A percentile compares a stretch with the other conserved stretches of the same genome.
These are phyloP conservation scores for Oscheius sp. DNA, from an alignment of 2,888 invertebrate species.

Conservation along the genomic window DNA sequence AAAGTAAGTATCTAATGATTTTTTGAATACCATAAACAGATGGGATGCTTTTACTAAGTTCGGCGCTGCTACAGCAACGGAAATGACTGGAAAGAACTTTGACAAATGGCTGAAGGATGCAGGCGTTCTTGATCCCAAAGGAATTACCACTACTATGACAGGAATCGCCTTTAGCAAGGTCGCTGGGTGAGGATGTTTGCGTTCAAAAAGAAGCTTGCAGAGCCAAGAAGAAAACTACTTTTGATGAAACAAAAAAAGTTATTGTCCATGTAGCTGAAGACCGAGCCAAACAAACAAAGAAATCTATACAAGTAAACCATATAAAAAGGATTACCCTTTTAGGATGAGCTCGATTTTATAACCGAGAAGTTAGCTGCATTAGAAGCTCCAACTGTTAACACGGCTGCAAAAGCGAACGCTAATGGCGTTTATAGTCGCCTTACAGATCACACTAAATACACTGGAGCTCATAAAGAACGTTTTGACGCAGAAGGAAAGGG, in stretches of 20 bases:
- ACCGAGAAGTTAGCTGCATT: slow-evolving; percentile 63
- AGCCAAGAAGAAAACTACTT: slow-evolving; percentile 70
- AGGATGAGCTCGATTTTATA: slow-evolving; percentile 68
- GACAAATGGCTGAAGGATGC: slow-evolving; percentile 70
- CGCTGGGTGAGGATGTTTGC: slow-evolving; percentile 53
- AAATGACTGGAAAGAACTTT: slow-evolving; percentile 70
- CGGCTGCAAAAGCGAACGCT: slow-evolving; percentile 63
- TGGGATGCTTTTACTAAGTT: slow-evolving; percentile 69
- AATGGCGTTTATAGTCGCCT: slow-evolving; percentile 68
- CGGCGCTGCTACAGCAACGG: slow-evolving; percentile 64
- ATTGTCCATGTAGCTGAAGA: slow-evolving; percentile 66
- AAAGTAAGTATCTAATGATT: slow-evolving; percentile 39
- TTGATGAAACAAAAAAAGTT: slow-evolving; percentile 69
- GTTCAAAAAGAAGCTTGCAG: slow-evolving; percentile 39
- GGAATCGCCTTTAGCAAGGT: slow-evolving; percentile 70
- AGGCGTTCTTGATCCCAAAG: slow-evolving; percentile 63
- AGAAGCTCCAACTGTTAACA: slow-evolving; percentile 63
- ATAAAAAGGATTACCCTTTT: background rate
- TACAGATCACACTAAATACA: slow-evolving; percentile 69
- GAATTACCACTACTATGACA: slow-evolving; percentile 67
- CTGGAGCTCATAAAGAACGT: slow-evolving; percentile 70
- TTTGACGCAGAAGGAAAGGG: slow-evolving; percentile 70
- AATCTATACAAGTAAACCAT: slow-evolving; percentile 56
- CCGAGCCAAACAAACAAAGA: slow-evolving; percentile 61
- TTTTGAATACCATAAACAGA: slow-evolving; percentile 28